Evolutionary conservation across 2,888 invertebrate genomes (phyloP), one percentile per base, ranked within the genome.

Genomic region (Epistrophella euchroma): DNA sequence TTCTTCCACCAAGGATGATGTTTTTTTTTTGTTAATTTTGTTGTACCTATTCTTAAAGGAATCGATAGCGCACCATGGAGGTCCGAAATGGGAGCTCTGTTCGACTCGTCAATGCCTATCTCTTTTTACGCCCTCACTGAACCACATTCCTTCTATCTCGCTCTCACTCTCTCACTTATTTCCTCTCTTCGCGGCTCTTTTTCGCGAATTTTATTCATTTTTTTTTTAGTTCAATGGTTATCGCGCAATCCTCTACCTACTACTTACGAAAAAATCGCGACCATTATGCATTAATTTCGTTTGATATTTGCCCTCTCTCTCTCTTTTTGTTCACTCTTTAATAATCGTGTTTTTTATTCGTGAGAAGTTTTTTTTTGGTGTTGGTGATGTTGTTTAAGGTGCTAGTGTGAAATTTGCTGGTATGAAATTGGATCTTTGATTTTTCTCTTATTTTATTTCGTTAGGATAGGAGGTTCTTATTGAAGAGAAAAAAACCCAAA

Each of bases 221-320:
- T 56, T 55, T 43, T 2, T 43, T 62, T 25, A 25, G 43, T 40
- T 43, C 40, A 62, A 17, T 25, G 28, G 43, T 45, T 62, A 45
- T 28, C 43, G 43, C 62, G 25, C 43, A 62, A 45, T 45, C 17
- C 25, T 72, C 22, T 32, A 66, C 64, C 22, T 32, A 66, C 64
- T 72, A 62, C 73, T 66, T 50, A 43, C 47, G 55, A 40, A 83
- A 77, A 74, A 83, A 83, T 78, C 74, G 56, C 66, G 37, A 74
- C 83, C 78, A 83, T 78, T 83, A 64, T 78, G 83, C 83, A 78
- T 79, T 79, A 74, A 78, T 79, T 79, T 74, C 32, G 22, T 35
- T 58, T 10, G 58, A 13, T 37, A 32, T 70, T 17, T 55, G 56
- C 73, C 60, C 58, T 83, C 60, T 19, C 60, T 6, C 15, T 60